Percentiles rank a stretch among this genome's conserved stretches.
Evolutionary conservation across 1,140 invertebrate species (phyloP).

Genomic region (Brachionus calyciflorus): DNA sequence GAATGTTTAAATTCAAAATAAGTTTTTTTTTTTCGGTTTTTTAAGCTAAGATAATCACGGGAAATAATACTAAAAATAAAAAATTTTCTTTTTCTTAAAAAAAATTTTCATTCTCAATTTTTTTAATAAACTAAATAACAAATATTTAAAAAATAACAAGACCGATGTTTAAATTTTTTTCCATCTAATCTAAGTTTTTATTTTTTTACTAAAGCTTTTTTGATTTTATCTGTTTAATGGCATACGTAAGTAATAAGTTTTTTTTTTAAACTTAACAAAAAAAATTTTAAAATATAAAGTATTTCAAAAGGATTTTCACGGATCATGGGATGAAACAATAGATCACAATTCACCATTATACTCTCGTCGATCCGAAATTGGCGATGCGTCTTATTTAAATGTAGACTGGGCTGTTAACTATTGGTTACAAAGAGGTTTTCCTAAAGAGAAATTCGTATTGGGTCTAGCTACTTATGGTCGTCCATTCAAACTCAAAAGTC

Average conservation of each 20-base stretch:
- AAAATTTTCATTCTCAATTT: too few relatives aligned
- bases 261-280: background rate
- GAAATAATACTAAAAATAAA: too few relatives aligned
- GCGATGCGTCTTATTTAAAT: slow-evolving; percentile 42
- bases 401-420: slow-evolving; percentile 53
- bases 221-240: slow-evolving; percentile 85
- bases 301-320: slow-evolving; percentile 71
- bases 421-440: slow-evolving; percentile 75
- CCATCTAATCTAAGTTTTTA: too few relatives aligned
- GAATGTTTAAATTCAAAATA: too few relatives aligned
- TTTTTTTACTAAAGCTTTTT: slow-evolving; percentile 67
- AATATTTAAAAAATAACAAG: too few relatives aligned
- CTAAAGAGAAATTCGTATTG: slow-evolving; percentile 74
- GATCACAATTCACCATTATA: slow-evolving; percentile 59
- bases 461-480: slow-evolving; percentile 86
- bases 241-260: slow-evolving; percentile 66
- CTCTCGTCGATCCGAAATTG: slow-evolving; percentile 50
- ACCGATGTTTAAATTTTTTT: too few relatives aligned
- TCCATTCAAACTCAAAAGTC: slow-evolving; percentile 71
- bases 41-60: too few relatives aligned
- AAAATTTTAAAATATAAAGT: too few relatives aligned
- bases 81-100: too few relatives aligned
- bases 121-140: too few relatives aligned
- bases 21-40: too few relatives aligned
- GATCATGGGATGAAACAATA: slow-evolving; percentile 88